phyloP scores from a whole-genome alignment of 2,888 invertebrate species.

The Allygus modestus region DNA sequence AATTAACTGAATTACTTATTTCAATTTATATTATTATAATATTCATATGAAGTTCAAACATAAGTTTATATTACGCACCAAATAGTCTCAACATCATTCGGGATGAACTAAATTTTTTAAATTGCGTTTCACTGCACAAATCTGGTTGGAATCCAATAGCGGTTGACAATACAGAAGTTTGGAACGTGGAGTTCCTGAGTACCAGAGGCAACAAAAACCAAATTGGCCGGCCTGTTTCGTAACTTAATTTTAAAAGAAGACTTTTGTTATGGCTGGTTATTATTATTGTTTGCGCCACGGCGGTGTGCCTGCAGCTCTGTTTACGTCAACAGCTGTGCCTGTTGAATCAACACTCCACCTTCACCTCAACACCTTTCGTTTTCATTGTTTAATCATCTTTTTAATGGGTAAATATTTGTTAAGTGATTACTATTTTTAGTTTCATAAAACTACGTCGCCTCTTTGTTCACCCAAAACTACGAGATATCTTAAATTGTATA shows the following conservation, averaged over 20 bases:
- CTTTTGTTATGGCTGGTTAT: conserved; percentile 30
- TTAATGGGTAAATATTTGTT: no score
- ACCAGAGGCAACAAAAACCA: conserved; percentile 19
- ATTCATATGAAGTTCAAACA: no score
- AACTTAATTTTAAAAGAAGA: conserved; percentile 30
- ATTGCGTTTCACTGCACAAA: background rate
- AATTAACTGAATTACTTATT: no score
- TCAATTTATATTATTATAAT: no score
- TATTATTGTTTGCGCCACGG: conserved; percentile 32
- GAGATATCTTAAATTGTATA: no score
- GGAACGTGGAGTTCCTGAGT: background rate
- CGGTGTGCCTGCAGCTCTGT: background rate
- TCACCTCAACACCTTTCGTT: background rate
- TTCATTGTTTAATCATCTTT: no score
- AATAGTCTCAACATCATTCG: no score
- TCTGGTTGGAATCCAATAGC: background rate
- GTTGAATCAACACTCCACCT: conserved; percentile 5
- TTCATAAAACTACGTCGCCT: no score
- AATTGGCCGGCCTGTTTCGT: conserved; percentile 12
- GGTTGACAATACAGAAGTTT: conserved; percentile 22
- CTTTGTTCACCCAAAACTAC: no score
- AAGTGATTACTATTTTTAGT: no score
- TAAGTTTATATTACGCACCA: no score
- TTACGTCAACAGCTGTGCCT: conserved; percentile 1
- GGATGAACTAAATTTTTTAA: no score